Evolutionary conservation across 2,113 vertebrate genomes (phyloP).

Genomic region (Philantomba maxwellii): DNA sequence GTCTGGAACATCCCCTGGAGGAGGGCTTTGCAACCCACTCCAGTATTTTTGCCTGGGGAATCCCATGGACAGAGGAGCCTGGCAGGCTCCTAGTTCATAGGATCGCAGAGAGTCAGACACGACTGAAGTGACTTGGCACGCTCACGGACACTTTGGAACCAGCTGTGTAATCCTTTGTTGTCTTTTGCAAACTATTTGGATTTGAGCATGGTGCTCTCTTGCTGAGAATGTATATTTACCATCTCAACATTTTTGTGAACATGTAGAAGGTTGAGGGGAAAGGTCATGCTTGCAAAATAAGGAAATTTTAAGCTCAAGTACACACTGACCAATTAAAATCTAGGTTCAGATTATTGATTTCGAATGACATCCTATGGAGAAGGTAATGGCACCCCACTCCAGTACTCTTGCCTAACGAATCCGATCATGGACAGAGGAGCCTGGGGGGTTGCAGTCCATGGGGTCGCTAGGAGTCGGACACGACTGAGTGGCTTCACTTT

Average conservation of each 20-base stretch:
- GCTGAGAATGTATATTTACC: neutral
- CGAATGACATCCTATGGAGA: neutral
- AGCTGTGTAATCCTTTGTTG: neutral
- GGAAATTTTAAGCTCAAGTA: neutral
- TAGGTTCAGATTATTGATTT: neutral
- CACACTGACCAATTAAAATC: neutral
- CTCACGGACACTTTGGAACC: neutral
- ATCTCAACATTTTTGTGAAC: constrained; percentile 4
- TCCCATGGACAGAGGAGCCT: neutral
- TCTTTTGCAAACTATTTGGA: neutral
- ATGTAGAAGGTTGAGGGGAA: neutral
- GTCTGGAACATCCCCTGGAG: neutral
- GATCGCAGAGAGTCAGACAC: neutral
- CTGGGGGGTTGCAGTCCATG: too few species aligned
- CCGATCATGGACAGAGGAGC: too few species aligned
- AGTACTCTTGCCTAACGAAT: too few species aligned
- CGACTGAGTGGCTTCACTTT: too few species aligned
- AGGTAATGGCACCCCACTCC: too few species aligned
- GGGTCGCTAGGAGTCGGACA: too few species aligned
- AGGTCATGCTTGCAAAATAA: neutral
- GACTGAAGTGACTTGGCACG: neutral
- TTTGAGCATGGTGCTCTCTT: neutral
- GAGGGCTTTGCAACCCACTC: neutral
- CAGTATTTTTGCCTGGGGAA: neutral
- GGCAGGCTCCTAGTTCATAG: neutral